phyloP scores from a whole-genome alignment of 2,888 invertebrate species.

The Spialia ferax region DNA sequence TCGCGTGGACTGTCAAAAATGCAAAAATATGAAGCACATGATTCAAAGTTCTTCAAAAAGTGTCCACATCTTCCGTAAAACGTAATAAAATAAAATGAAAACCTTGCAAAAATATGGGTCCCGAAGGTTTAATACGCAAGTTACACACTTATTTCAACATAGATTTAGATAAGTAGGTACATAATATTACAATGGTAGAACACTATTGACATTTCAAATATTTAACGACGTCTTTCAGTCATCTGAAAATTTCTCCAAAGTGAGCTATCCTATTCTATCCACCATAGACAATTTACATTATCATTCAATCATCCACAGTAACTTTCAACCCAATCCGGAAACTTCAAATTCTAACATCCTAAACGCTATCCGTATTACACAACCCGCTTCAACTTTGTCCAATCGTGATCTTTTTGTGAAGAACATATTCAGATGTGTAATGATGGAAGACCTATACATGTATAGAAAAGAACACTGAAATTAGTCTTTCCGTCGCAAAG shows the following conservation, averaged over 20 bases:
- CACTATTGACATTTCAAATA: too few species aligned
- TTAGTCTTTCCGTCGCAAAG: neutral
- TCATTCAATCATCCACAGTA: conserved; percentile 46
- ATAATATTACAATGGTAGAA: too few species aligned
- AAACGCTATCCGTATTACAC: conserved; percentile 80
- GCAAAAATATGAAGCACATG: too few species aligned
- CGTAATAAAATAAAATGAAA: too few species aligned
- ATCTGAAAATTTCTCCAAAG: neutral
- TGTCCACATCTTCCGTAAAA: too few species aligned
- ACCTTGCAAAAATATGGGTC: too few species aligned
- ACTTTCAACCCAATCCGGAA: conserved; percentile 78
- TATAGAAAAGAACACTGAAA: conserved; percentile 9
- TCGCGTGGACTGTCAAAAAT: too few species aligned
- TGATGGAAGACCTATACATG: neutral
- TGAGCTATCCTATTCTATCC: neutral
- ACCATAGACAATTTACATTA: conserved; percentile 12
- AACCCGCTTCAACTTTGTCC: conserved; percentile 73
- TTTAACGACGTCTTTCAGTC: too few species aligned
- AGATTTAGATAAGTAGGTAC: too few species aligned
- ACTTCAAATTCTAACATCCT: conserved; percentile 79
- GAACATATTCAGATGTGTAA: conserved; percentile 80
- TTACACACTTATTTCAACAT: too few species aligned
- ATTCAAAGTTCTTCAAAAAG: too few species aligned
- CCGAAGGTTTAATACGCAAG: too few species aligned
- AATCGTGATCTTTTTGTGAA: conserved; percentile 82